Percentiles rank a stretch among this genome's conserved stretches.
Evolutionary conservation across 2,888 invertebrate genomes (phyloP).

Genomic region (Blera fallax): DNA sequence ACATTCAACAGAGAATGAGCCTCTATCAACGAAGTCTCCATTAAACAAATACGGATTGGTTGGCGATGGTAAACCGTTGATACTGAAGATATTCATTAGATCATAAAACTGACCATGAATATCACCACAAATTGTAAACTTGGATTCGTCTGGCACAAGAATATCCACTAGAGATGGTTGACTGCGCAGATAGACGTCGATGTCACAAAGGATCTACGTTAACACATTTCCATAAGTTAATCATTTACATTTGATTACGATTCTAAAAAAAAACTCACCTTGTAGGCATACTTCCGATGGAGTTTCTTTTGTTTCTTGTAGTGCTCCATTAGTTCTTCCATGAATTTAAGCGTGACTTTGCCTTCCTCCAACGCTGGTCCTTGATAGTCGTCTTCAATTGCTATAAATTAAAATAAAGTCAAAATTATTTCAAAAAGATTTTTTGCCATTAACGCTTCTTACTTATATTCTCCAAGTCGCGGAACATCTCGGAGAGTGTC

Average conservation of each 20-base stretch:
- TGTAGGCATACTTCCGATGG: conserved; percentile 98
- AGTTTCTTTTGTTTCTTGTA: conserved; percentile 96
- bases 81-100: conserved; percentile 97
- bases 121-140: conserved; percentile 99
- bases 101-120: conserved; percentile 99
- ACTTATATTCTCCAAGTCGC: conserved; percentile 96
- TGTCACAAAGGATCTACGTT: conserved; percentile 93
- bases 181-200: conserved; percentile 91
- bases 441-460: conserved; percentile 72
- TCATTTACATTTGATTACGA: not conserved
- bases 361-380: conserved; percentile 95
- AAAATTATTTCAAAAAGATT: not conserved
- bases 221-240: not conserved
- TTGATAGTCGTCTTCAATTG: conserved; percentile 95
- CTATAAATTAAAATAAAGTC: conserved; percentile 83
- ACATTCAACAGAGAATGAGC: conserved; percentile 99
- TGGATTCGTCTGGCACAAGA: conserved; percentile 90
- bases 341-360: conserved; percentile 94
- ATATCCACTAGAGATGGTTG: conserved; percentile 96
- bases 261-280: conserved; percentile 84
- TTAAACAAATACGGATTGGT: conserved; percentile 99
- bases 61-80: conserved; percentile 97
- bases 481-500: conserved; percentile 90
- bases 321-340: conserved; percentile 93
- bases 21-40: conserved; percentile 99